Evolutionary conservation across 2,113 vertebrate genomes (phyloP), one percentile per base, ranked within the genome.

Genomic region (Caloenas nicobarica): DNA sequence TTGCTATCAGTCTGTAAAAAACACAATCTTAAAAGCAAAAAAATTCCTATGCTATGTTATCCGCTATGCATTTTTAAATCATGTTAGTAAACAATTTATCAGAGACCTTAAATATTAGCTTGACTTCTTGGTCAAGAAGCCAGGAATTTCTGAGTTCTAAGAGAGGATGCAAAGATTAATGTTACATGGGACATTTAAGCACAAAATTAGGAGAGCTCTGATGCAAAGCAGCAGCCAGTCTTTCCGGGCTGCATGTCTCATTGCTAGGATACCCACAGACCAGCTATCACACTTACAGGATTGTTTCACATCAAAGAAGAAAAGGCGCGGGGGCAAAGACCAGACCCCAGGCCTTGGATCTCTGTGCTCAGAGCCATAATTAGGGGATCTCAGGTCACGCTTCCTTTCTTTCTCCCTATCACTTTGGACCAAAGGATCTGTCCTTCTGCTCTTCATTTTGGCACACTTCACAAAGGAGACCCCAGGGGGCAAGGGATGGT

Each of bases 381-480:
- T 82, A 95, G 60, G 84, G 89, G 70, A 95, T 65, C 86, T 64
- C 38, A 4, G 95, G 96, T 97, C 95, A 92, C 1, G 19, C 53
- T 91, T 87, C 86, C 86, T 97, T 96, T 96, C 83, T 95, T 95
- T 89, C 81, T 89, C 2, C 0, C 61, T 72, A 65, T 65, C 83
- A 21, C 95, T 97, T 97, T 97, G 84, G 70, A 96, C 95, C 95
- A 97, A 97, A 96, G 93, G 70, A 81, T 89, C 65, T 31, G 29
- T 92, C 89, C 91, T 90, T 77, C 94, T 97, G 87, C 89, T 95
- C 84, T 89, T 93, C 89, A 82, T 93, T 96, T 93, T 65, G 24
- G 61, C 94, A 89, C 65, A 96, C 89, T 93, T 93, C 95, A 97
- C 86, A 96, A 74, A 89, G 69, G 46, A 95, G 66, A 94, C 72